Conservation (phyloP, 2,888 invertebrate species). For the Leptopilina syphax region DNA sequence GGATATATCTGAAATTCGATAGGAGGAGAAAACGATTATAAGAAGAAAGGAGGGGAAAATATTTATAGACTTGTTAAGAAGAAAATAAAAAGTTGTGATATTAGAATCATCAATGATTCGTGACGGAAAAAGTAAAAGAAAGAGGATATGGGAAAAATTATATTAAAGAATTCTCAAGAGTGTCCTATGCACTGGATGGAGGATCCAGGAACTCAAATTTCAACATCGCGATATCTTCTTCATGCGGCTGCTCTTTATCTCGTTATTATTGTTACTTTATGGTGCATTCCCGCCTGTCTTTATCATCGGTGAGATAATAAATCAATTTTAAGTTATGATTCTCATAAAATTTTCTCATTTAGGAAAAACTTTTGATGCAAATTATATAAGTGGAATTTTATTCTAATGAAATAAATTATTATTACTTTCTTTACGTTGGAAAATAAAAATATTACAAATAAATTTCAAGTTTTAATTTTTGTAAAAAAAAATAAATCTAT, state of each 20-base stretch:
- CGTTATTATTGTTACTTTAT: constrained; percentile 64
- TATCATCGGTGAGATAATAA: constrained; percentile 68
- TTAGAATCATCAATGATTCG: constrained; percentile 48
- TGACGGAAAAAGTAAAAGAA: constrained; percentile 51
- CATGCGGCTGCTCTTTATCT: constrained; percentile 68
- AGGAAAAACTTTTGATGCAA: neutral
- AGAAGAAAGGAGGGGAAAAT: constrained; percentile 48
- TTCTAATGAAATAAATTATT: too few relatives aligned
- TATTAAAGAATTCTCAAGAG: constrained; percentile 50
- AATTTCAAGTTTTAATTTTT: too few relatives aligned
- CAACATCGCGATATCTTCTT: constrained; percentile 63
- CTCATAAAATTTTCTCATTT: neutral
- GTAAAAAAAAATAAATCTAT: too few relatives aligned
- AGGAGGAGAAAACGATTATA: constrained; percentile 39
- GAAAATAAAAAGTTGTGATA: constrained; percentile 38
- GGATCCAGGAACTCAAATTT: constrained; percentile 57
- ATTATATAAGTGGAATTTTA: neutral
- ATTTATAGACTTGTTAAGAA: constrained; percentile 36
- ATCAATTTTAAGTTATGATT: neutral
- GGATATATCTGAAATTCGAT: too few relatives aligned
- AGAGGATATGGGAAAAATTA: constrained; percentile 50
- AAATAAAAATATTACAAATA: too few relatives aligned
- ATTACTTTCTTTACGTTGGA: too few relatives aligned
- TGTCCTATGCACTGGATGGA: constrained; percentile 65
- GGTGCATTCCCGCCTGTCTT: constrained; percentile 67